These are phyloP conservation scores for Agrypnus murinus DNA, from an alignment of 2,888 invertebrate species.

Conservation along the genomic window DNA sequence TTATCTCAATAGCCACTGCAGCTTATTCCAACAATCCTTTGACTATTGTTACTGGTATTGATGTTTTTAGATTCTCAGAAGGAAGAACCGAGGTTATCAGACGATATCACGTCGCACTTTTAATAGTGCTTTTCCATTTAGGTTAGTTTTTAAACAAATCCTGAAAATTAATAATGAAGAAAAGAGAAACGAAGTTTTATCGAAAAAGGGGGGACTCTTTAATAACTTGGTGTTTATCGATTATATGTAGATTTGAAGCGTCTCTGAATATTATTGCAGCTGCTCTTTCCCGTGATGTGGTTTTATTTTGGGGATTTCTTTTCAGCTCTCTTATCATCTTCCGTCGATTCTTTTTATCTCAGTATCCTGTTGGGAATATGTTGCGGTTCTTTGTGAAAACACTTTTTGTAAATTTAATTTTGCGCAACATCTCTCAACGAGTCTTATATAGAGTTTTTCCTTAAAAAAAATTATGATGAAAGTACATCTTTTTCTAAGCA, in stretches of 20 bases:
- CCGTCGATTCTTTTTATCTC: constrained; percentile 41
- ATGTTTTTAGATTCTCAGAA: neutral
- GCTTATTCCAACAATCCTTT: constrained; percentile 58
- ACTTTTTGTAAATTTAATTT: constrained; percentile 36
- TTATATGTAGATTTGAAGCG: constrained; percentile 40
- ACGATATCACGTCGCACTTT: too few relatives aligned
- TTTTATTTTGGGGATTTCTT: constrained; percentile 41
- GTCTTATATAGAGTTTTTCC: neutral
- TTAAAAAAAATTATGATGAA: neutral
- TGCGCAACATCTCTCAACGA: constrained; percentile 7
- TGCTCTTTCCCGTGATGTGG: constrained; percentile 40
- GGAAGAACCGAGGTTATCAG: neutral
- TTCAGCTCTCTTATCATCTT: constrained; percentile 42
- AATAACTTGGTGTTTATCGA: constrained; percentile 37
- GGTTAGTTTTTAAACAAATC: too few relatives aligned
- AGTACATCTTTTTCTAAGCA: too few relatives aligned
- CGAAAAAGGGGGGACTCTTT: neutral
- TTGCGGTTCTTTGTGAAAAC: constrained; percentile 37
- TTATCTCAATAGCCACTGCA: constrained; percentile 63
- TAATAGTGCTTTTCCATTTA: too few relatives aligned
- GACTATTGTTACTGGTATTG: constrained; percentile 29
- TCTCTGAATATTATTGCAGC: constrained; percentile 42
- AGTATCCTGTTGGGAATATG: constrained; percentile 41
- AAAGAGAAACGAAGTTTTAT: too few relatives aligned
- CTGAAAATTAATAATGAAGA: too few relatives aligned